Conservation (phyloP, 2,797 vertebrate genomes). For the Acrossocheilus fasciatus region DNA sequence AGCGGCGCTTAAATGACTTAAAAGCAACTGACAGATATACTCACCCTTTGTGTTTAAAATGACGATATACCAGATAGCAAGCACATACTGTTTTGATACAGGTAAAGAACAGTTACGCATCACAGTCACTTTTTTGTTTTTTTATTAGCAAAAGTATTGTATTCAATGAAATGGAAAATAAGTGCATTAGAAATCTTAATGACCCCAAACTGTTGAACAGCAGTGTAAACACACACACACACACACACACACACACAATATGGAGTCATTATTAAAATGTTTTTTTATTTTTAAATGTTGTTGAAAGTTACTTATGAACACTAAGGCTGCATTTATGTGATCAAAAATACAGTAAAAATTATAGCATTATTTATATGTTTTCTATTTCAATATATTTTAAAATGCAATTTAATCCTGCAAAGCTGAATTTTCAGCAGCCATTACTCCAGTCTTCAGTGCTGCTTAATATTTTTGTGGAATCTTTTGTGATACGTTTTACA, state of each 20-base stretch:
- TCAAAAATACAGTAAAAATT: neutral
- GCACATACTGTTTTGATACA: neutral
- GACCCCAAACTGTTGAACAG: neutral
- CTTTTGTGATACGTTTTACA: neutral
- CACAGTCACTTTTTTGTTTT: neutral
- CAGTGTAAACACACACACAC: neutral
- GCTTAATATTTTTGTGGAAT: neutral
- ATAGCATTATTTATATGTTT: neutral
- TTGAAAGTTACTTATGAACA: neutral
- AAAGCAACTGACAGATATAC: conserved; percentile 48
- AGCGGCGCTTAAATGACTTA: neutral
- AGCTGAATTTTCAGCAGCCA: neutral
- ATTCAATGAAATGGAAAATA: neutral
- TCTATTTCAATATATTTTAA: neutral
- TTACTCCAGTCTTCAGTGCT: neutral
- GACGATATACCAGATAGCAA: conserved; percentile 2
- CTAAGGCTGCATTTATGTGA: neutral
- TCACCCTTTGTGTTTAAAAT: conserved; percentile 74
- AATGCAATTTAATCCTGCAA: neutral
- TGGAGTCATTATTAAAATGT: neutral
- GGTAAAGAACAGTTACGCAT: neutral
- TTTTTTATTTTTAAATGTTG: neutral
- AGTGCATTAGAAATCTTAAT: neutral
- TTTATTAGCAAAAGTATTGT: neutral
- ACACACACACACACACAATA: too few relatives aligned